A percentile compares a stretch with the other conserved stretches of the same genome.
Evolutionary conservation across 2,888 invertebrate genomes (phyloP).

Genomic region (Myopa testacea): DNA sequence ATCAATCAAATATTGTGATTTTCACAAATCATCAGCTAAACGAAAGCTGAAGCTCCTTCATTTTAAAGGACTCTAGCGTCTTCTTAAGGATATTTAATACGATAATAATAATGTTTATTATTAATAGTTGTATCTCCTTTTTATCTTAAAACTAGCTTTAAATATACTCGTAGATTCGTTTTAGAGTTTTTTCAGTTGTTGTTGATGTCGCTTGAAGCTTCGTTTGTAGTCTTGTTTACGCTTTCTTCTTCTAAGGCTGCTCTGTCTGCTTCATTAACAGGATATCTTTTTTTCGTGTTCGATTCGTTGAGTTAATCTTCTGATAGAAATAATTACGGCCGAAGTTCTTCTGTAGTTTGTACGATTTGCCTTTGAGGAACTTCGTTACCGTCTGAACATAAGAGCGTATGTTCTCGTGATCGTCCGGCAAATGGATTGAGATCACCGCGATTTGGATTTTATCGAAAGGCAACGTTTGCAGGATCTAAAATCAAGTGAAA

Average conservation of each 20-base stretch:
- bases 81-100: not conserved
- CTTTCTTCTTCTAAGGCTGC: slow-evolving; percentile 49
- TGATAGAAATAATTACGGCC: slow-evolving; percentile 67
- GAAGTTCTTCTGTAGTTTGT: slow-evolving; percentile 65
- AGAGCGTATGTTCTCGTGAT: slow-evolving; percentile 60
- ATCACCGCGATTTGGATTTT: slow-evolving; percentile 67
- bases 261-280: slow-evolving; percentile 57
- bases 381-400: slow-evolving; percentile 66
- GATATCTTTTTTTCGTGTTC: slow-evolving; percentile 66
- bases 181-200: not conserved
- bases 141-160: too few species aligned
- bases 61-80: too few species aligned
- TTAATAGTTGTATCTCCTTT: too few species aligned
- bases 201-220: slow-evolving; percentile 3
- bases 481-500: slow-evolving; percentile 55
- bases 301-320: slow-evolving; percentile 60
- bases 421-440: slow-evolving; percentile 67
- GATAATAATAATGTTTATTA: not conserved
- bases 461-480: slow-evolving; percentile 68
- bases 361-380: slow-evolving; percentile 67
- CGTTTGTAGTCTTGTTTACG: not conserved
- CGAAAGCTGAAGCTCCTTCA: too few species aligned
- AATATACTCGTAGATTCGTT: too few species aligned
- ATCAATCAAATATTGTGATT: too few species aligned
- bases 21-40: too few species aligned